phyloP scores from a whole-genome alignment of 2,888 invertebrate species.

The Synergus japonicus region DNA sequence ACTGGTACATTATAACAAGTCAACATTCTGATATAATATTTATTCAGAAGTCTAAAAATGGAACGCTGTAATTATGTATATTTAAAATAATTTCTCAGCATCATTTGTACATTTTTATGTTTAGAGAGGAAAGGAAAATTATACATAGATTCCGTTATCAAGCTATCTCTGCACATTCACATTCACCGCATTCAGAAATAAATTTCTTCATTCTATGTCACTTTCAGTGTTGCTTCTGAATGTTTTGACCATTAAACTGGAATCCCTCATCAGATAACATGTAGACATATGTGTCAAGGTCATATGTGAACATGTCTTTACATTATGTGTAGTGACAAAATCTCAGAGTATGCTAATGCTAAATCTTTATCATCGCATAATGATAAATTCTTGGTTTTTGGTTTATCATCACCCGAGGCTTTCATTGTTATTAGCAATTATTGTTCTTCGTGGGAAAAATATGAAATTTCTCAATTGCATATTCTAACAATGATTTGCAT shows the following conservation, averaged over 20 bases:
- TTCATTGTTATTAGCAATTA: not conserved
- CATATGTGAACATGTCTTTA: conserved; percentile 12
- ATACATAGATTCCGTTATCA: not conserved
- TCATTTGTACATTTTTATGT: not conserved
- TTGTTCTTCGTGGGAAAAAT: not conserved
- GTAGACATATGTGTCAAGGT: conserved; percentile 61
- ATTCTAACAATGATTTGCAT: not conserved
- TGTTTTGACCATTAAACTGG: conserved; percentile 46
- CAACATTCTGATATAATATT: not conserved
- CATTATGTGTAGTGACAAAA: conserved; percentile 26
- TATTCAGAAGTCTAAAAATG: not conserved
- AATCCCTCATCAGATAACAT: conserved; percentile 57
- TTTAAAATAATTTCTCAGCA: not conserved
- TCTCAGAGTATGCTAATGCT: conserved; percentile 24
- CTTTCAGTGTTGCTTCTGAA: not conserved
- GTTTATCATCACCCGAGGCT: not conserved
- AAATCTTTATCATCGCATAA: conserved; percentile 28
- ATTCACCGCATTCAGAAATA: not conserved
- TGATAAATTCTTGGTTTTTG: conserved; percentile 15
- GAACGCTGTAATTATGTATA: not conserved
- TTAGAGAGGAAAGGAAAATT: not conserved
- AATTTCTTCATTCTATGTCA: not conserved
- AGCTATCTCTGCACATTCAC: not conserved
- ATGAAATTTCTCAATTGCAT: not conserved
- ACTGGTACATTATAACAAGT: not conserved